Conservation (phyloP, 2,797 vertebrate species). For the Rhadinocentrus ornatus region DNA sequence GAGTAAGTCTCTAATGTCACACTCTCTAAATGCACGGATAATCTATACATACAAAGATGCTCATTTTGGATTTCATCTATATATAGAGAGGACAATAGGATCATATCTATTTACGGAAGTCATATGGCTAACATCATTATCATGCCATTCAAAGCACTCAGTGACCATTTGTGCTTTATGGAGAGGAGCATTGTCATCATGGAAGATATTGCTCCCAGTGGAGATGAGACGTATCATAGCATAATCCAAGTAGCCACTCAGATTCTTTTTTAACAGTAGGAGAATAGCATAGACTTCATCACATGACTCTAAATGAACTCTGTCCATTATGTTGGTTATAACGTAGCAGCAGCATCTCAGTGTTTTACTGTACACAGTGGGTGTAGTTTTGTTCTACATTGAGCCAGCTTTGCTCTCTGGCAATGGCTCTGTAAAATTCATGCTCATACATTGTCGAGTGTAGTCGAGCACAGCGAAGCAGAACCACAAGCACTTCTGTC, state of each 20-base stretch:
- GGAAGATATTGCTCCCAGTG: conserved; percentile 66
- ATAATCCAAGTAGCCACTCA: conserved; percentile 67
- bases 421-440: conserved; percentile 55
- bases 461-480: conserved; percentile 68
- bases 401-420: conserved; percentile 38
- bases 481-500: conserved; percentile 72
- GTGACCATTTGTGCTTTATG: conserved; percentile 75
- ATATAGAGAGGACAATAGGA: conserved; percentile 72
- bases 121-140: conserved; percentile 76
- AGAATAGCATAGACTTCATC: conserved; percentile 31
- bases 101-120: conserved; percentile 73
- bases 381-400: conserved; percentile 29
- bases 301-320: conserved; percentile 43
- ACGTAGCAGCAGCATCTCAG: conserved; percentile 15
- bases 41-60: conserved; percentile 34
- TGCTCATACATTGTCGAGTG: conserved; percentile 68
- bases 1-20: conserved; percentile 24
- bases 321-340: conserved; percentile 23
- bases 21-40: conserved; percentile 25
- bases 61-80: conserved; percentile 58
- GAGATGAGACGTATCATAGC: conserved; percentile 68
- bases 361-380: conserved; percentile 15
- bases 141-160: conserved; percentile 76
- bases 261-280: conserved; percentile 58
- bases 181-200: conserved; percentile 74